Percentiles rank a stretch among this genome's conserved stretches.
Conservation (phyloP, 92 coral and sea anemone genomes). For the Phenganax marumi region DNA sequence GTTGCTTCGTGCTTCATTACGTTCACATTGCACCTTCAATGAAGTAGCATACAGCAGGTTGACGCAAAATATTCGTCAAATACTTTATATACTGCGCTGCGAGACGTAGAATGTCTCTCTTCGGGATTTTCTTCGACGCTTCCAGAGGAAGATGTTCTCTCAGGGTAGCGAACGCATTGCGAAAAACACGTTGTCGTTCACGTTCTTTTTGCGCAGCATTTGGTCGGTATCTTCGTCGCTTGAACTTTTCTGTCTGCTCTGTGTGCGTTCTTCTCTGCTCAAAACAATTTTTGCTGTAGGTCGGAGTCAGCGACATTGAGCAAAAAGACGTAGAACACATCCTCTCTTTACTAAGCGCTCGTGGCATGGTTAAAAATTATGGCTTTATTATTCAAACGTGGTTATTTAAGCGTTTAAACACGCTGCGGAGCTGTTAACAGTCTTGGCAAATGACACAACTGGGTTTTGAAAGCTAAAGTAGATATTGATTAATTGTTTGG, state of each 20-base stretch:
- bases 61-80: slow-evolving; percentile 28
- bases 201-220: slow-evolving; percentile 46
- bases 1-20: neutral
- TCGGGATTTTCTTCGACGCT: slow-evolving; percentile 43
- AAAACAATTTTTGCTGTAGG: neutral
- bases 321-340: neutral
- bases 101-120: slow-evolving; percentile 36
- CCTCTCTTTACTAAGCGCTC: slow-evolving; percentile 16
- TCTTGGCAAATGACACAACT: slow-evolving; percentile 21
- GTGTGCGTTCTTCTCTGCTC: neutral
- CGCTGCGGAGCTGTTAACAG: slow-evolving; percentile 20
- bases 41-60: slow-evolving; percentile 21
- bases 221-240: slow-evolving; percentile 35
- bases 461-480: slow-evolving; percentile 7
- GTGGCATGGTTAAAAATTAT: slow-evolving; percentile 17
- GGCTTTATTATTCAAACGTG: neutral
- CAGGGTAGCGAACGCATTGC: slow-evolving; percentile 31
- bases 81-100: slow-evolving; percentile 41
- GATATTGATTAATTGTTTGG: slow-evolving; percentile 31
- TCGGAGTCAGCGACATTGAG: slow-evolving; percentile 2
- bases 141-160: slow-evolving; percentile 33
- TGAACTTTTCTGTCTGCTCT: slow-evolving; percentile 29
- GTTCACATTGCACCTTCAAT: slow-evolving; percentile 29
- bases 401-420: neutral
- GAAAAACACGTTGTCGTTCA: slow-evolving; percentile 41